Base-by-base conservation (phyloP, 1,140 invertebrate species). In the Eurosta solidaginis region DNA sequence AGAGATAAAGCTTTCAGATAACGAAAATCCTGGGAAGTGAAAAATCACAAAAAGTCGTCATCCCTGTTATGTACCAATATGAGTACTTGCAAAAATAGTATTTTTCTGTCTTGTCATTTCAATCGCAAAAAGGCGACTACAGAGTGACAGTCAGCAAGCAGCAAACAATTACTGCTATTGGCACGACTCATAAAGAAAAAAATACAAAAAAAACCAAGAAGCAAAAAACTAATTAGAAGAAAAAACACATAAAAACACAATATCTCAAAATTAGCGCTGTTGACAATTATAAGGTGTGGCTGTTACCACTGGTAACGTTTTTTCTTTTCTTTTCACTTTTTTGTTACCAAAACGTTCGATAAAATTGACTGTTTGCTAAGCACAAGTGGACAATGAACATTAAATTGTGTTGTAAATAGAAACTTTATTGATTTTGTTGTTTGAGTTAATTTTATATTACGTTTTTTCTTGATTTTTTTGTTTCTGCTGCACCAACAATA, bases 131-230 rank as follows among this genome's bases (percentile, higher is more conserved):
- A 68, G 33, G 59, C 59, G 59, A 68, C 59, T 33, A 68, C 59
- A 20, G 59, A 68, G 59, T 68, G 59, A 68, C 59, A 68, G 36
- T 10, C 20, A 68, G 59, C 59, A 68, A 68, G 59, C 59, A 68
- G 59, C 59, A 68, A 68, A 68, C 59, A 68, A 68, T 68, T 68
- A 68, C 40, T 68, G 59, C 59, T 68, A 68, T 68, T 68, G 59
- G 36, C 59, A 68, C 59, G 59, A 68, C 36, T 40, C 33, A 68
- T 33, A 40, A 0, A 68, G 40, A 36, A 20, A 68, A 22, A 36
- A 17, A 49, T 20, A 49, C 47, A 10, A 20, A 52, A 52, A 52
- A 52, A 52, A 1, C 4, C 20, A 49, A 17, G 12, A 17, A 49
- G n/a, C n/a, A 63, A 63, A 63, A 63, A 17, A 22, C 50, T 6